These are phyloP conservation scores for Ptilodon capucinus DNA, from an alignment of 2,888 invertebrate species.

Conservation along the genomic window DNA sequence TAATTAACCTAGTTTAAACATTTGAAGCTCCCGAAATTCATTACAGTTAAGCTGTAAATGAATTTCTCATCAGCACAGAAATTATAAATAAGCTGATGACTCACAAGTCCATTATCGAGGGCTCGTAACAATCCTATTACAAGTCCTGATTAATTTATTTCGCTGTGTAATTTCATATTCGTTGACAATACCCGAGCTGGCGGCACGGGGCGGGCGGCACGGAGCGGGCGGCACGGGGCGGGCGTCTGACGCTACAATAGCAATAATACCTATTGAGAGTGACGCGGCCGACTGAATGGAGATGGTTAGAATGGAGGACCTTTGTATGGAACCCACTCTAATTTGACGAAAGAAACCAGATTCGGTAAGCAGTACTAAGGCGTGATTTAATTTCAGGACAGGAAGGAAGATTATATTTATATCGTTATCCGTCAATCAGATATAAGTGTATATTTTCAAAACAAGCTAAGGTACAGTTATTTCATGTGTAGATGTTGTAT, in stretches of 20 bases:
- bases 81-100: neutral
- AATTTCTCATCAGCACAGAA: neutral
- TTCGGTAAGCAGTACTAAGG: neutral
- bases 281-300: neutral
- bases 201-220: neutral
- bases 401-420: neutral
- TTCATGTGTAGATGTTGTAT: no score
- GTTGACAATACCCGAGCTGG: neutral
- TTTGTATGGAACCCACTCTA: neutral
- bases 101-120: neutral
- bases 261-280: neutral
- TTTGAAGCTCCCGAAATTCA: neutral
- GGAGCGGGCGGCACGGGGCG: neutral
- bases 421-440: no score
- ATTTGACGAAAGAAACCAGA: conserved; percentile 10
- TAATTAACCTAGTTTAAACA: neutral
- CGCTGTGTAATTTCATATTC: conserved; percentile 19
- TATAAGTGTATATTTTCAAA: no score
- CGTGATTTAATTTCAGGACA: neutral
- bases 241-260: neutral
- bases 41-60: neutral
- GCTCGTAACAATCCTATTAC: conserved; percentile 14
- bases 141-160: conserved; percentile 24
- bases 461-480: no score
- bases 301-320: neutral